Base-by-base conservation (phyloP, 2,797 vertebrate species). In the Thalassophryne amazonica region DNA sequence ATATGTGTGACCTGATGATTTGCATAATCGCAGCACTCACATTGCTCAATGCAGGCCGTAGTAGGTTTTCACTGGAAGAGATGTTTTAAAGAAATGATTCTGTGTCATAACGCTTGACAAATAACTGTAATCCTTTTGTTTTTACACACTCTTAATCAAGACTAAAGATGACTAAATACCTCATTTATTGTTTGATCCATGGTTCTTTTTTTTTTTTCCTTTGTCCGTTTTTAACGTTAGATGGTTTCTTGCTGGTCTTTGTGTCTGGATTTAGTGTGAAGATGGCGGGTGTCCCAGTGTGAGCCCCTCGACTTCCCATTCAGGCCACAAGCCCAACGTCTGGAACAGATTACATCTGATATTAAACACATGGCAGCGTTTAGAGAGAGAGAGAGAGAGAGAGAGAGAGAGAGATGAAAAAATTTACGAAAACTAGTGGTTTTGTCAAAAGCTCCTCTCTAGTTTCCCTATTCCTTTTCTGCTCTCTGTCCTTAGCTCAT, bases 321-420 rank as follows among this genome's bases (percentile, higher is more conserved):
- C 29, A 84, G 83, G 70, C 70, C 39, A n/a, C n/a, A 63, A 58
- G 60, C 81, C 66, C 69, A 64, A 53, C 72, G 86, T 88, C 88
- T 91, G 90, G 90, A 90, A 90, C 83, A 80, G 79, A 91, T 91
- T 91, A 91, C 83, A 86, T 84, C 81, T 91, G 88, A 91, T 90
- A 91, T 92, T 86, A 87, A 92, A 90, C 91, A 92, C 85, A 92
- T 92, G 90, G 90, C 84, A 88, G 84, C 81, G 86, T 88, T 90
- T 80, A 83, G 73, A 84, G 78, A 76, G 64, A n/a, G n/a, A n/a
- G n/a, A n/a, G 47, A 7, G 29, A 41, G 48, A 28, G 53, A 78
- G 73, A 85, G 84, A 83, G 76, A 68, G 69, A 56, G 53, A 85
- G 75, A 79, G 64, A 64, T 64, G 58, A 69, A 69, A 74, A 71